Evolutionary conservation across 2,797 vertebrate species (phyloP), one percentile per base, ranked within the genome.

Genomic region (Phoxinus dragarum): DNA sequence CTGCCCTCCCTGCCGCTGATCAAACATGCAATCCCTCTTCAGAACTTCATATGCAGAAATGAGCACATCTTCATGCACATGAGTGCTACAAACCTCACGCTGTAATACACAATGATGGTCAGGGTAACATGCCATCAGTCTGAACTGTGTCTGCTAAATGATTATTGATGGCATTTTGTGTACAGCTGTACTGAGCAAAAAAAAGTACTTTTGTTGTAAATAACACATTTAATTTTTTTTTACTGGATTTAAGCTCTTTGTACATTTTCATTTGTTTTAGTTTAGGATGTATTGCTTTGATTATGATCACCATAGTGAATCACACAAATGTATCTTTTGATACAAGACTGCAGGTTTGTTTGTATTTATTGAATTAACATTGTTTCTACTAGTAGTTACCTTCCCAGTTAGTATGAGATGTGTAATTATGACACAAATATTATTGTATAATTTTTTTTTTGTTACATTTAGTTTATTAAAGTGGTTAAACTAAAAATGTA

Each of bases 1-100:
- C 27, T 27, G 27, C 38, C 38, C 6, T 94, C 95, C 95, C 19
- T 90, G 52, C 77, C 90, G 82, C 90, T 96, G 74, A 95, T 89
- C 75, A 56, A 38, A 77, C 61, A 68, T 40, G 23, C 14, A 81
- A 1, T 54, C 6, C 23, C 11, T 21, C 14, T n/a, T n/a, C 21
- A 61, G 52, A 47, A 40, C 40, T 78, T 21, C 69, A 31, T 47
- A 8, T 66, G 40, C n/a, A 66, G 77, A 67, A 66, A 47, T 12
- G 0, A 38, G 61, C n/a, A 36, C 19, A 31, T 31, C 31, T 66
- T 64, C 16, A 16, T 64, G n/a, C 38, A 79, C 38, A 17, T 1
- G 1, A 16, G 74, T 27, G 1, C 34, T 64, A 23, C n/a, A 73
- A 23, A 64, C 12, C 11, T 47, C 72, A 92, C 84, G 92, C 93